Evolutionary conservation across 1,140 invertebrate species (phyloP), one percentile per base, ranked within the genome.

Genomic region (Tribolium madens): DNA sequence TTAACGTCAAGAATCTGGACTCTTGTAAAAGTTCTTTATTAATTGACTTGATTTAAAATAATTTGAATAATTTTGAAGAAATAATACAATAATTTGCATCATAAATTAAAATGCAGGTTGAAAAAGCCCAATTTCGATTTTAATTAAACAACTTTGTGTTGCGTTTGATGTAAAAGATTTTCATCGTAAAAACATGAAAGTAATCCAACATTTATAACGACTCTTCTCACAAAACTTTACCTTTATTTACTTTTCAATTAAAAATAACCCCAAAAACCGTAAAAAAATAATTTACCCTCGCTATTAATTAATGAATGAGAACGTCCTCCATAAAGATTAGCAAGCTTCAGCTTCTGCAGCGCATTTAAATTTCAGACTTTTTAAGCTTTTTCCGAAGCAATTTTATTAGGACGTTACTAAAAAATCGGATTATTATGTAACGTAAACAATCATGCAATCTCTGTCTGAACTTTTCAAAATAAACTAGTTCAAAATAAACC

Each of bases 161-260:
- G 18, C 57, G 26, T 64, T 64, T 18, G n/a, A n/a, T n/a, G 57
- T 26, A 10, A 64, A 57, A 64, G 57, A 64, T 64, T 64, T 64
- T 14, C 14, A 64, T 64, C 57, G 57, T 64, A 64, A 64, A 64
- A 57, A 64, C 21, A 64, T 64, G 26, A 14, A 26, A 26, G 57
- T 64, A 64, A 64, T 64, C 21, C 31, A 64, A 64, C 57, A 64
- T 64, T 64, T 64, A 64, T 64, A 64, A 64, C 57, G 57, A 64
- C 57, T 64, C 31, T 64, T 12, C 57, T 64, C 12, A 64, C 31
- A 64, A 64, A 64, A 64, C 57, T 64, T 33, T 26, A 64, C 57
- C 57, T 71, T 71, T 71, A 50, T 71, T 71, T 71, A 71, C 68
- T 71, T 71, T 71, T 71, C 68, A 71, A 50, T 71, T 71, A 71